These are phyloP conservation scores for Puffinus mauretanicus DNA, from an alignment of 2,113 vertebrate species.

Conservation along the genomic window DNA sequence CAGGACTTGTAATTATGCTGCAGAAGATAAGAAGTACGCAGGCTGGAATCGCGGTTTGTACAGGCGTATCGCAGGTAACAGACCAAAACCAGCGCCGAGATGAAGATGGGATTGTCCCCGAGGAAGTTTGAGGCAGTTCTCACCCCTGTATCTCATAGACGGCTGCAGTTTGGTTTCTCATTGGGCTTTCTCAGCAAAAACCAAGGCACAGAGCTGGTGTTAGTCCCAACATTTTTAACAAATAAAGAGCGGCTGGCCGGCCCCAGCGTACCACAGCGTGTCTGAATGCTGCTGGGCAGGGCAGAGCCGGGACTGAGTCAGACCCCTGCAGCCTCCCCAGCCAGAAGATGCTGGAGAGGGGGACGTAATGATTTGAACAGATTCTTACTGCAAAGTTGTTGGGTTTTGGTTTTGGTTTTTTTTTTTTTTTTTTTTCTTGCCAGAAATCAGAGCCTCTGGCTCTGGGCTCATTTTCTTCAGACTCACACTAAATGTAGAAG, in stretches of 20 bases:
- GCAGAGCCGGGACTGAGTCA: neutral
- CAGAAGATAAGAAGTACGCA: neutral
- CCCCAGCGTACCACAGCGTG: neutral
- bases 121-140: neutral
- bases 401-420: neutral
- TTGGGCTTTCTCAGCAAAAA: constrained; percentile 8
- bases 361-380: accelerated
- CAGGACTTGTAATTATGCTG: neutral
- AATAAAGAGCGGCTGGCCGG: neutral
- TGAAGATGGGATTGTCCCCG: neutral
- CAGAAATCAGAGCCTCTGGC: neutral
- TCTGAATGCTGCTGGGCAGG: neutral
- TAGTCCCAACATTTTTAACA: constrained; percentile 31
- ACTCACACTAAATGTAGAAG: neutral
- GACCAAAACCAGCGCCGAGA: neutral
- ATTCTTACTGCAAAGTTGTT: neutral
- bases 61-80: accelerated
- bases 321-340: neutral
- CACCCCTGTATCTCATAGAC: neutral
- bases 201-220: neutral
- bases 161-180: neutral
- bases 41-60: neutral
- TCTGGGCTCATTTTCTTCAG: neutral
- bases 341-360: neutral
- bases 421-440: neutral